phyloP scores from a whole-genome alignment of 2,113 vertebrate species.

The Cyrtonyx montezumae region DNA sequence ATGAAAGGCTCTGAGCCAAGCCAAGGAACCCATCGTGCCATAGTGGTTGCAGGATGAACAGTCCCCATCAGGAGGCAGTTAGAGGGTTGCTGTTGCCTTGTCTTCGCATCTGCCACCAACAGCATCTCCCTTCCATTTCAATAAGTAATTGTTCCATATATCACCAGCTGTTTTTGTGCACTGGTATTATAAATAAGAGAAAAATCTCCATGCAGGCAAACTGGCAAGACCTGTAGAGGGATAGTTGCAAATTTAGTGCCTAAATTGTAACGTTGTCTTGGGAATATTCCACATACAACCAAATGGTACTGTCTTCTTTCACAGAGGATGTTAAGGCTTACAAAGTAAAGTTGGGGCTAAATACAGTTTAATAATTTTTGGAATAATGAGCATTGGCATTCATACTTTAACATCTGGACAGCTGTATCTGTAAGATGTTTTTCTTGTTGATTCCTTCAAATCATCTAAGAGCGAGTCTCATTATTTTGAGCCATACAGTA shows the following conservation, averaged over 20 bases:
- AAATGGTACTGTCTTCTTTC: background rate
- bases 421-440: background rate
- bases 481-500: background rate
- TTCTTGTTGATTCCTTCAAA: background rate
- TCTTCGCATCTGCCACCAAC: background rate
- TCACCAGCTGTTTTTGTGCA: background rate
- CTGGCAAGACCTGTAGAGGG: fast-evolving
- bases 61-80: background rate
- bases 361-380: background rate
- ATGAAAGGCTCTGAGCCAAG: background rate
- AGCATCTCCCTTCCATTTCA: background rate
- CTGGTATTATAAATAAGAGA: background rate
- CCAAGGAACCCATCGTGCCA: fast-evolving
- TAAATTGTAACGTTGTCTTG: background rate
- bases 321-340: background rate
- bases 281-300: background rate
- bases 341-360: background rate
- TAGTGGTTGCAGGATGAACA: background rate
- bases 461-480: background rate
- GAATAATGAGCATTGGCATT: fast-evolving
- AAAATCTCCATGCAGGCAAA: background rate
- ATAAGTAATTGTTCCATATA: background rate
- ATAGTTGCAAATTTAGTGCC: background rate
- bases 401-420: fast-evolving
- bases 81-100: too few species aligned